Conservation (phyloP, 2,113 vertebrate genomes). For the Odontesthes bonariensis region DNA sequence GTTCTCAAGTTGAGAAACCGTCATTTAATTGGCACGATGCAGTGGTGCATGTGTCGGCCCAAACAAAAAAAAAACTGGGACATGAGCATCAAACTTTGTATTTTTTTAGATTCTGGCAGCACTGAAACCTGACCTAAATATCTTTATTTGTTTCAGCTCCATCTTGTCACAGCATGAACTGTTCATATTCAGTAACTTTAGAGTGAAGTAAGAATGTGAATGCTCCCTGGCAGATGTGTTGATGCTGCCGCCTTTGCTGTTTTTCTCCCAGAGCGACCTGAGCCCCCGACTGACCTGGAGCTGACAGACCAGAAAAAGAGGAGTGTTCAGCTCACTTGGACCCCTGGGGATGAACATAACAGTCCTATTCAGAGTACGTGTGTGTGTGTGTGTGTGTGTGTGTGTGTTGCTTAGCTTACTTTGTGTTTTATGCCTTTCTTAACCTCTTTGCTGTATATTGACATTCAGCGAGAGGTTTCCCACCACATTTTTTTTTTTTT, state of each 20-base stretch:
- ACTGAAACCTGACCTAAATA: neutral
- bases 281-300: conserved; percentile 94
- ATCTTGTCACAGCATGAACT: conserved; percentile 46
- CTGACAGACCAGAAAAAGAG: conserved; percentile 89
- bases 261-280: conserved; percentile 87
- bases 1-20: conserved; percentile 9
- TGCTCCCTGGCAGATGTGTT: conserved; percentile 2
- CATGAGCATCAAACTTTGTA: neutral
- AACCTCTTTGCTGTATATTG: neutral
- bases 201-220: conserved; percentile 6
- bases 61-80: neutral
- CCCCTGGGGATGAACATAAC: conserved; percentile 93
- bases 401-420: neutral
- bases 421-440: neutral
- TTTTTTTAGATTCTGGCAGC: conserved; percentile 14
- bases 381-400: conserved; percentile 4
- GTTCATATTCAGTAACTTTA: neutral
- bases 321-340: conserved; percentile 93
- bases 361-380: conserved; percentile 91
- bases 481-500: neutral
- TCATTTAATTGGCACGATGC: conserved; percentile 63
- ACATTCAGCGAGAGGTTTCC: neutral
- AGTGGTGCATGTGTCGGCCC: conserved; percentile 1
- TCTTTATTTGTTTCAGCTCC: conserved; percentile 24
- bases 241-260: conserved; percentile 28